phyloP scores from a whole-genome alignment of 2,797 vertebrate species.

The Sebastes matsubarae region DNA sequence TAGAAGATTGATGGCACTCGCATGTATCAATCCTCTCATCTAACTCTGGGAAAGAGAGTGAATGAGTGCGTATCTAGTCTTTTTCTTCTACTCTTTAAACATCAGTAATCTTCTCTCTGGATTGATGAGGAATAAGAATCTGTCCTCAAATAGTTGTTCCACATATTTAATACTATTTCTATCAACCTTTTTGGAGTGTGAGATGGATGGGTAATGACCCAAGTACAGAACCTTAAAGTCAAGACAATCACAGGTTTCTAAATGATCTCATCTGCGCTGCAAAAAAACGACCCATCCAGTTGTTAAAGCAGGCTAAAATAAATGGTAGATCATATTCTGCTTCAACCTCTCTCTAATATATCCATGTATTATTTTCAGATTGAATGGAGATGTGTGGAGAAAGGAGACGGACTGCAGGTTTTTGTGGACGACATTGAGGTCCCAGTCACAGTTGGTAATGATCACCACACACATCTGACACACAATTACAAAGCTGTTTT shows the following conservation, averaged over 20 bases:
- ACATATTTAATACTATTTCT: background rate
- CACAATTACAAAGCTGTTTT: too few species aligned
- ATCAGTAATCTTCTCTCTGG: background rate
- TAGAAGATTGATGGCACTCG: background rate
- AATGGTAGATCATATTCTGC: background rate
- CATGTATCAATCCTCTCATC: background rate
- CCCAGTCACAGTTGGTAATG: slow-evolving; percentile 79
- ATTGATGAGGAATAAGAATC: background rate
- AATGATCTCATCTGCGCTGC: background rate
- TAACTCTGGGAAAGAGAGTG: background rate
- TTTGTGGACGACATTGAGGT: slow-evolving; percentile 79
- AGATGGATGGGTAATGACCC: background rate
- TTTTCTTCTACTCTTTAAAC: too few species aligned
- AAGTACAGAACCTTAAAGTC: background rate
- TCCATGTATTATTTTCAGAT: slow-evolving; percentile 69
- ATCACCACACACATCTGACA: background rate
- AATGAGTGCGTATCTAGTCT: fast-evolving
- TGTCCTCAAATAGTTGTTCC: background rate
- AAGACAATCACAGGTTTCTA: background rate
- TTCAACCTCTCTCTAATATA: background rate
- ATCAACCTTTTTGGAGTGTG: background rate
- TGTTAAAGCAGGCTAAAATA: background rate
- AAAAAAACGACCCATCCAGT: background rate
- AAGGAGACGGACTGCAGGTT: slow-evolving; percentile 73
- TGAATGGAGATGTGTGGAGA: slow-evolving; percentile 80